Percentiles rank a stretch among this genome's conserved stretches.
Conservation (phyloP, 2,888 invertebrate species). For the Gortyna flavago region DNA sequence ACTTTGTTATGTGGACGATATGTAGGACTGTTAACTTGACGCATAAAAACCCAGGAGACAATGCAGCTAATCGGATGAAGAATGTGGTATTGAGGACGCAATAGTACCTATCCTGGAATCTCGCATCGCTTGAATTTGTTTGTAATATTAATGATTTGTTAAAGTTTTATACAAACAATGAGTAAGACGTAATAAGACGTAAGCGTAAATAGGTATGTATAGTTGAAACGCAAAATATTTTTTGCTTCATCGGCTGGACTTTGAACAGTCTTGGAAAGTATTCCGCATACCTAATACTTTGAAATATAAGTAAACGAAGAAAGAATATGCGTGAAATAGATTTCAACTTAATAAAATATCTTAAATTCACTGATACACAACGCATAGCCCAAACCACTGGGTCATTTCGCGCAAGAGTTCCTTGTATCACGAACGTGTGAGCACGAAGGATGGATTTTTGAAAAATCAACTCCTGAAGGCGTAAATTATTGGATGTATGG, state of each 20-base stretch:
- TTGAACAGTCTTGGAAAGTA: constrained; percentile 9
- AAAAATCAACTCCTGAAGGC: not conserved
- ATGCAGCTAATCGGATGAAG: not conserved
- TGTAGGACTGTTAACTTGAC: not conserved
- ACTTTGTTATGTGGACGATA: constrained; percentile 16
- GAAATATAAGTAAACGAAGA: not conserved
- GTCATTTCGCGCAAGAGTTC: not conserved
- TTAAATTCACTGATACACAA: not conserved
- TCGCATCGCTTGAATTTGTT: not conserved
- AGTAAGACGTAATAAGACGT: not conserved
- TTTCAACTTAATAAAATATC: no score
- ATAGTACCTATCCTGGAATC: not conserved
- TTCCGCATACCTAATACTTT: not conserved
- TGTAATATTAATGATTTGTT: not conserved
- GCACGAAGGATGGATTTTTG: not conserved
- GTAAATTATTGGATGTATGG: not conserved
- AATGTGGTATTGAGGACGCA: not conserved
- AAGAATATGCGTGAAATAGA: no score
- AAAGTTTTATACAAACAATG: not conserved
- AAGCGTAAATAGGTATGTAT: not conserved
- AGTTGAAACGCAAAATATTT: constrained; percentile 8
- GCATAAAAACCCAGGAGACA: not conserved
- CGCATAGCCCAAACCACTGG: no score
- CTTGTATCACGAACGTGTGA: not conserved
- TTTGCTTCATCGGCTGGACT: constrained; percentile 1